These are phyloP conservation scores for Proteles cristata DNA, from an alignment of 2,113 vertebrate species.

Conservation along the genomic window DNA sequence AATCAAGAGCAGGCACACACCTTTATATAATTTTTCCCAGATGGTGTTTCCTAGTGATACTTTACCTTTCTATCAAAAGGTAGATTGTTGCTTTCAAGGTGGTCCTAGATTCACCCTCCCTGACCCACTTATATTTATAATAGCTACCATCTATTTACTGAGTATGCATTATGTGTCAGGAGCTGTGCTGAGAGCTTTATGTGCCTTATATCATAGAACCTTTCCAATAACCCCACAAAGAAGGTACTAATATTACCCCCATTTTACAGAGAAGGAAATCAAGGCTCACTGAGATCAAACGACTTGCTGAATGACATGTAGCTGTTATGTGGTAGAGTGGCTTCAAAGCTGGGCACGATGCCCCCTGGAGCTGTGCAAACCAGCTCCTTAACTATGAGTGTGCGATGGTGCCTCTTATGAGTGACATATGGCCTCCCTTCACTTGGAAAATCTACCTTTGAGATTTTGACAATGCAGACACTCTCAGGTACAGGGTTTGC, in stretches of 20 bases:
- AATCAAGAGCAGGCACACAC: constrained; percentile 14
- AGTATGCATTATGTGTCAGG: background rate
- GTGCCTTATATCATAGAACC: background rate
- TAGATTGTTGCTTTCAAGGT: constrained; percentile 26
- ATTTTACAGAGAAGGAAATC: constrained; percentile 30
- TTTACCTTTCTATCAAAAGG: background rate
- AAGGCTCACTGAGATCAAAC: constrained; percentile 6
- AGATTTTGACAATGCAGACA: background rate
- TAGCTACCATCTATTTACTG: background rate
- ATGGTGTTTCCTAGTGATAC: background rate
- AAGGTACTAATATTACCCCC: background rate
- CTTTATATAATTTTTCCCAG: background rate
- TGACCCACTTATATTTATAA: background rate
- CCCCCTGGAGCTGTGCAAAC: background rate
- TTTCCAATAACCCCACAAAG: background rate
- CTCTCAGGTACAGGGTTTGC: background rate
- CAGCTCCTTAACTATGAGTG: background rate
- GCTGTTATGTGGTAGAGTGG: background rate
- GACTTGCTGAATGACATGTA: background rate
- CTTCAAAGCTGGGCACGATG: background rate
- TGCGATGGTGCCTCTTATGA: background rate
- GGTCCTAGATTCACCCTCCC: background rate
- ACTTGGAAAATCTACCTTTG: background rate
- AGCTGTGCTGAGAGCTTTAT: background rate
- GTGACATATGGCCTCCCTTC: background rate